Evolutionary conservation across 92 coral and sea anemone genomes (phyloP), one percentile per base, ranked within the genome.

Genomic region (Desmophyllum pertusum): DNA sequence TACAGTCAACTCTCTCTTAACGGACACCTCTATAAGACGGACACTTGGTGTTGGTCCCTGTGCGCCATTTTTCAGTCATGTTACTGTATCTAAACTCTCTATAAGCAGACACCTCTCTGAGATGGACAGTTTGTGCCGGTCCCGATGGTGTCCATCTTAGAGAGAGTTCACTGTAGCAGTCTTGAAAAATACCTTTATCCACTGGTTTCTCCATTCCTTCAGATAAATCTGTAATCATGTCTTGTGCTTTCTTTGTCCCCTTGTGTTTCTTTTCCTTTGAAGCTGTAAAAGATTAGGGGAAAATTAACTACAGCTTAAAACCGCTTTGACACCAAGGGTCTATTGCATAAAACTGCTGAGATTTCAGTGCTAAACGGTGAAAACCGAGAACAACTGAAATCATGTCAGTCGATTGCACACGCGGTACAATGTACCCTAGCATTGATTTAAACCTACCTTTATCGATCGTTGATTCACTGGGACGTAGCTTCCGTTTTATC

Each of bases 401-500:
- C 63, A 55, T 29, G 9, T 13, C 25, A 36, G 73, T 5, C 73
- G 46, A 68, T 37, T 14, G n/a, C n/a, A n/a, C n/a, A 57, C 64
- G 8, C 4, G 64, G n/a, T n/a, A n/a, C n/a, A n/a, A n/a, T n/a
- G n/a, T n/a, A n/a, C n/a, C 33, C 25, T 57, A 39, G 18, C 9
- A 19, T 51, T 10, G 18, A 42, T 6, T 31, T 10, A 21, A 13
- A 4, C 45, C 30, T 29, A 82, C 86, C 86, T 82, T 82, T 82
- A 40, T 42, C 68, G 78, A 72, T 39, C 45, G 79, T 57, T 21
- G 61, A 9, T 0, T 70, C 70, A 18, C 30, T 82, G 43, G 43
- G 77, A 7, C 18, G 33, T 29, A 71, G 70, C 71, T 82, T 82
- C 2, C 86, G 55, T 18, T 82, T 72, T 66, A n/a, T n/a, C n/a